Conservation (phyloP, 2,888 invertebrate genomes). For the Epicampocera succincta region DNA sequence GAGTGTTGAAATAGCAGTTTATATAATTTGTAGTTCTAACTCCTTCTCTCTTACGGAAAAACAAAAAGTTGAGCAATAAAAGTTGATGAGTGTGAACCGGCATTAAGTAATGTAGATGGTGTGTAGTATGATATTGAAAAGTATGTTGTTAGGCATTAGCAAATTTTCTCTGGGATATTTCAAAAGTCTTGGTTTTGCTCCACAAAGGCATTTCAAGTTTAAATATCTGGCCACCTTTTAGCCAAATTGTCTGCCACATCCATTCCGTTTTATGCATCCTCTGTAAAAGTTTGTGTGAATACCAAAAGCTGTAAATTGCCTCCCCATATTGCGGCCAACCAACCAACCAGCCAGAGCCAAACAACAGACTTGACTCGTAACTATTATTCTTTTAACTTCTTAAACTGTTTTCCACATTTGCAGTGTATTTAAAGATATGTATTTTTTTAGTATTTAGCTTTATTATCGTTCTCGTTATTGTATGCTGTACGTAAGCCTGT, state of each 20-base stretch:
- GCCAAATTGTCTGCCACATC: conserved; percentile 26
- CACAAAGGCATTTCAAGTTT: too few relatives aligned
- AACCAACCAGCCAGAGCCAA: background rate
- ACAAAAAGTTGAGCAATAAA: too few relatives aligned
- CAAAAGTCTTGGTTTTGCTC: too few relatives aligned
- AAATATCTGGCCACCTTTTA: conserved; percentile 34
- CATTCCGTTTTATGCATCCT: conserved; percentile 29
- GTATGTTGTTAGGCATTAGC: too few relatives aligned
- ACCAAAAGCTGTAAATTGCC: conserved; percentile 7
- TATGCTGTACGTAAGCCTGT: too few relatives aligned
- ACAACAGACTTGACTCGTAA: background rate
- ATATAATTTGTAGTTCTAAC: too few relatives aligned
- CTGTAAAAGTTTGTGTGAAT: background rate
- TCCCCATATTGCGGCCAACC: conserved; percentile 11
- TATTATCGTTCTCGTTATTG: conserved; percentile 11
- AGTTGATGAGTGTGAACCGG: too few relatives aligned
- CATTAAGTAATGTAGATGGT: too few relatives aligned
- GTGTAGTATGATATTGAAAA: too few relatives aligned
- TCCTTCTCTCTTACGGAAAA: too few relatives aligned
- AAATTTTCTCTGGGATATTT: too few relatives aligned
- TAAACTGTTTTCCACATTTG: conserved; percentile 15
- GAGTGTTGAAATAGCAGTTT: too few relatives aligned
- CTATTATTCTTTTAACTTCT: conserved; percentile 43
- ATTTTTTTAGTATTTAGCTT: conserved; percentile 26
- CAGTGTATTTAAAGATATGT: conserved; percentile 36